phyloP scores from a whole-genome alignment of 2,113 vertebrate genomes.

The Nothoprocta pentlandii region DNA sequence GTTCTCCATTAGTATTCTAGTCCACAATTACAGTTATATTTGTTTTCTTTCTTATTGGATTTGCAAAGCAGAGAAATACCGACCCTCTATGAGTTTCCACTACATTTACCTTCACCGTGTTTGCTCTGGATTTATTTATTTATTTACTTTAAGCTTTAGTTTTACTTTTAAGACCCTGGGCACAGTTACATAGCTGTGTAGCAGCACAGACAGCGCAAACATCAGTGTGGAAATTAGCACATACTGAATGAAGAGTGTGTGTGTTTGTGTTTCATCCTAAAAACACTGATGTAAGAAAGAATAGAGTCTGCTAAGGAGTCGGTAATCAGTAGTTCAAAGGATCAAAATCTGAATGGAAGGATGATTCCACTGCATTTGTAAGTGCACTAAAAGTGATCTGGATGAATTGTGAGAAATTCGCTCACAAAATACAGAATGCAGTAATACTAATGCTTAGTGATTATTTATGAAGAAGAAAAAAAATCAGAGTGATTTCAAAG shows the following conservation, averaged over 20 bases:
- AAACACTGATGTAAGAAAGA: not conserved
- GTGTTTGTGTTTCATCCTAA: not conserved
- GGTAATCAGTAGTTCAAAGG: not conserved
- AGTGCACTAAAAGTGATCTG: not conserved
- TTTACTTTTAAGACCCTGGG: conserved; percentile 43
- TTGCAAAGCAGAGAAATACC: not conserved
- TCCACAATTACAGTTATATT: not conserved
- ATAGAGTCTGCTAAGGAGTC: not conserved
- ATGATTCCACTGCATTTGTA: not conserved
- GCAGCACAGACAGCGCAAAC: conserved; percentile 11
- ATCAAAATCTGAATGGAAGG: not conserved
- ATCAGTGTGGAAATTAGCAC: not conserved
- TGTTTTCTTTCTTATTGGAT: conserved; percentile 11
- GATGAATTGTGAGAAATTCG: not conserved
- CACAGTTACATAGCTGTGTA: conserved; percentile 35
- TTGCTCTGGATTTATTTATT: conserved; percentile 13
- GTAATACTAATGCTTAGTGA: not conserved
- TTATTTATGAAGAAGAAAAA: not conserved
- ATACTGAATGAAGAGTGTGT: not conserved
- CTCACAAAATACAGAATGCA: not conserved
- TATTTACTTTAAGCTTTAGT: not conserved
- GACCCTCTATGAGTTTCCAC: not conserved
- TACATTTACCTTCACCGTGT: not conserved
- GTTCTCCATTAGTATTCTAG: not conserved
- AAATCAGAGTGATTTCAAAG: not conserved